These are phyloP conservation scores for Neria commutata DNA, from an alignment of 2,888 invertebrate genomes.

Conservation along the genomic window DNA sequence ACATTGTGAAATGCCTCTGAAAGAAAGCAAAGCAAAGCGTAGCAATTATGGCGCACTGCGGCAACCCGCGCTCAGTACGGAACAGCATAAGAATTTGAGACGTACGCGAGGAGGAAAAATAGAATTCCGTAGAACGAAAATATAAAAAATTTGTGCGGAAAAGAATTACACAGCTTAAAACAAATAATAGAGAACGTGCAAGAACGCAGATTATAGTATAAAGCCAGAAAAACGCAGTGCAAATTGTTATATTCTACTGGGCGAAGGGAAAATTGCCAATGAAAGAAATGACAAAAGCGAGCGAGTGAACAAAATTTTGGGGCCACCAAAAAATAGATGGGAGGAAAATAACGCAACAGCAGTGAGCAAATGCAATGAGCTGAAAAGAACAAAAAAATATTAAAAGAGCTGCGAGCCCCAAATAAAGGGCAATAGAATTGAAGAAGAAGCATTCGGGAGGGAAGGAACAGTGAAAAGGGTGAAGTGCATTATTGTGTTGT, in stretches of 20 bases:
- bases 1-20: too few relatives aligned
- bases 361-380: constrained; percentile 19
- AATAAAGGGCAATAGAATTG: constrained; percentile 21
- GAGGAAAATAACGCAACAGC: constrained; percentile 25
- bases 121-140: background rate
- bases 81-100: too few relatives aligned
- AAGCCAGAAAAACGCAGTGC: constrained; percentile 3
- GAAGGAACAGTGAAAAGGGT: constrained; percentile 14
- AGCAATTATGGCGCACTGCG: too few relatives aligned
- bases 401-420: constrained; percentile 8
- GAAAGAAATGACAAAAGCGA: constrained; percentile 16
- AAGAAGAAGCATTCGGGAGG: constrained; percentile 22
- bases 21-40: too few relatives aligned
- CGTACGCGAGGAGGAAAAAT: background rate
- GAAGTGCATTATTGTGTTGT: constrained; percentile 3
- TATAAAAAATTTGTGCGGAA: background rate
- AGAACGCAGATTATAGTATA: background rate
- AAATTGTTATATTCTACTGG: constrained; percentile 13
- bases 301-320: constrained; percentile 10
- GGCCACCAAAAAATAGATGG: constrained; percentile 11
- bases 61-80: too few relatives aligned
- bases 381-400: constrained; percentile 5
- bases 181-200: background rate
- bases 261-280: background rate
- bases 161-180: background rate